These are phyloP conservation scores for Heliconius erato DNA, from an alignment of 2,888 invertebrate genomes.

Conservation along the genomic window DNA sequence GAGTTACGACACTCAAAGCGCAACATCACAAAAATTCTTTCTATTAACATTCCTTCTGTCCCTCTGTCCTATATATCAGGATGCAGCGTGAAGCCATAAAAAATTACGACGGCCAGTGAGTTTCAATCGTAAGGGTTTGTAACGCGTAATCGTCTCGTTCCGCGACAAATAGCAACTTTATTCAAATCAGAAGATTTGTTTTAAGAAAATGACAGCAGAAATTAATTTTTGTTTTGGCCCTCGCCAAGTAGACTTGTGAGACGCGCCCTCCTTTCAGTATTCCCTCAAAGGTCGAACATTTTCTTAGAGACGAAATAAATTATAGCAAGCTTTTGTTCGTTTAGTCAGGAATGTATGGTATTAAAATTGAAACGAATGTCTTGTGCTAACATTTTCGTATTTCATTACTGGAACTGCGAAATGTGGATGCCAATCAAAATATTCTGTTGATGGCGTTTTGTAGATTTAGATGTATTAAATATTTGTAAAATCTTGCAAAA, in stretches of 20 bases:
- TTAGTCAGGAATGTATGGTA: conserved; percentile 16
- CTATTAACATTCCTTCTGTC: no score
- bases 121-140: conserved; percentile 1
- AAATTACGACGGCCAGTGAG: background rate
- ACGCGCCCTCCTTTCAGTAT: conserved; percentile 13
- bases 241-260: conserved; percentile 7
- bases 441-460: background rate
- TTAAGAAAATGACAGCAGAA: conserved; percentile 68
- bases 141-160: conserved; percentile 64
- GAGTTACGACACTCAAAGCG: background rate
- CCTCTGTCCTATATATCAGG: no score
- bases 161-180: conserved; percentile 75
- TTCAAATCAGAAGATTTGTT: conserved; percentile 76
- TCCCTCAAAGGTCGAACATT: conserved; percentile 22
- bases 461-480: background rate
- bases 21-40: no score
- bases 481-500: background rate
- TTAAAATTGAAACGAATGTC: background rate
- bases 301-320: conserved; percentile 24
- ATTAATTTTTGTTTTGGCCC: conserved; percentile 64
- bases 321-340: conserved; percentile 23
- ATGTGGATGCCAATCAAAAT: conserved; percentile 4
- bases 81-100: background rate
- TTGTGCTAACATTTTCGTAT: background rate
- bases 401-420: background rate